A percentile compares a stretch with the other conserved stretches of the same genome.
Evolutionary conservation across 1,140 invertebrate species (phyloP).

Genomic region (Akabosia matsudoensis): DNA sequence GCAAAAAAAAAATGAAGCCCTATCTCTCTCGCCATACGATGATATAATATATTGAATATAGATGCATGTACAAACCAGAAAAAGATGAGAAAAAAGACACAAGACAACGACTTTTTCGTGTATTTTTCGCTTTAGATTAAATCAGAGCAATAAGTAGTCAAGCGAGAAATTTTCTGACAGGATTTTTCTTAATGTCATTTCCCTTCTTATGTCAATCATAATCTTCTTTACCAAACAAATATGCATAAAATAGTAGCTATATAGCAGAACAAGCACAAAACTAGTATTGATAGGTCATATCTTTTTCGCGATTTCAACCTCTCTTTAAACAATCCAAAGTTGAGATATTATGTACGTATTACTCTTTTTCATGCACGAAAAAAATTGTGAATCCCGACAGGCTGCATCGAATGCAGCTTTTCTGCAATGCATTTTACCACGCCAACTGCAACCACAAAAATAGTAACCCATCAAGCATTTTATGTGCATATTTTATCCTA

Average conservation of each 20-base stretch:
- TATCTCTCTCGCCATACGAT: no score
- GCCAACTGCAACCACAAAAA: not conserved
- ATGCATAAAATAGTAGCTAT: not conserved
- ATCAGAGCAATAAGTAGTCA: slow-evolving; percentile 1
- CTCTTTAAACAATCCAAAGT: no score
- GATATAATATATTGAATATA: no score
- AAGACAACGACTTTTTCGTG: slow-evolving; percentile 11
- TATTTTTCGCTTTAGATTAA: not conserved
- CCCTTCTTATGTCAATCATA: not conserved
- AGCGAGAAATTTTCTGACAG: not conserved
- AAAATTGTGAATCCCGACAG: not conserved
- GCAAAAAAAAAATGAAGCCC: no score
- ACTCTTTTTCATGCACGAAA: no score
- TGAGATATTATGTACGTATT: no score
- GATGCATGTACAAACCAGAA: no score
- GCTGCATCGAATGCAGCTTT: not conserved
- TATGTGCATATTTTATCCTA: not conserved
- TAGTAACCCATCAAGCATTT: not conserved
- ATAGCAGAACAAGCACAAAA: no score
- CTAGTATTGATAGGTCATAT: no score
- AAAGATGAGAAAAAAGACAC: not conserved
- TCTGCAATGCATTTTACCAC: not conserved
- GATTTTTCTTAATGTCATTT: slow-evolving; percentile 18
- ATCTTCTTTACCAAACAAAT: not conserved
- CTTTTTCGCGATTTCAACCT: no score